Conservation (phyloP, 2,888 invertebrate species). For the Drosophila greeni region DNA sequence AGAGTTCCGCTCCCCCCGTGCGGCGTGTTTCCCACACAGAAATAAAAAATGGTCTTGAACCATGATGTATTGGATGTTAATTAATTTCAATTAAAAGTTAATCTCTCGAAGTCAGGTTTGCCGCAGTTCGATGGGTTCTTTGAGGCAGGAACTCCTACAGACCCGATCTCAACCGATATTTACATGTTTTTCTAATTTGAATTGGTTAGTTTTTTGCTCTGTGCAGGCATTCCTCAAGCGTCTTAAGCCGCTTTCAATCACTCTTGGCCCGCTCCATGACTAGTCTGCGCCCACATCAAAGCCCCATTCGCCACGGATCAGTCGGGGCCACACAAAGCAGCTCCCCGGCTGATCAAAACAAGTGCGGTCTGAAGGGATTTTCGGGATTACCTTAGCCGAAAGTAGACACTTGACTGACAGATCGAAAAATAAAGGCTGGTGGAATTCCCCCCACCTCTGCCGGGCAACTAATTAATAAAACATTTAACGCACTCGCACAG, state of each 20-base stretch:
- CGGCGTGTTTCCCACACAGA: conserved; percentile 7
- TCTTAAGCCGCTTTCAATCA: conserved; percentile 71
- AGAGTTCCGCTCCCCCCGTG: background rate
- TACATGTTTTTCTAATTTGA: background rate
- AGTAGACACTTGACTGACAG: conserved; percentile 68
- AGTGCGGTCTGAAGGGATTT: conserved; percentile 43
- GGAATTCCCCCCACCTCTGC: conserved; percentile 10
- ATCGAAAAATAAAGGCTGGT: conserved; percentile 4
- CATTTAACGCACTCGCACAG: conserved; percentile 60
- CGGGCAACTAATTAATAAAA: conserved; percentile 63
- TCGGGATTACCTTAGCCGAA: conserved; percentile 53
- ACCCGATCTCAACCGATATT: background rate
- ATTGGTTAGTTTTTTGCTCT: background rate
- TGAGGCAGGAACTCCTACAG: background rate
- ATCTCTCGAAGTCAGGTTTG: background rate
- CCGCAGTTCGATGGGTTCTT: background rate
- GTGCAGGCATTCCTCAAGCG: conserved; percentile 49
- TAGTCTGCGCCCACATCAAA: conserved; percentile 67
- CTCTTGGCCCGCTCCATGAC: conserved; percentile 37
- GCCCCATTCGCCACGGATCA: conserved; percentile 54
- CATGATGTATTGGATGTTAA: conserved; percentile 12
- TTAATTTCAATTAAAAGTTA: conserved; percentile 13
- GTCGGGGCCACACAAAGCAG: conserved; percentile 2
- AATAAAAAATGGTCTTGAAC: conserved; percentile 8
- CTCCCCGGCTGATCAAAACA: conserved; percentile 17